phyloP scores from a whole-genome alignment of 1,140 invertebrate genomes.

The Pectinophora gossypiella region DNA sequence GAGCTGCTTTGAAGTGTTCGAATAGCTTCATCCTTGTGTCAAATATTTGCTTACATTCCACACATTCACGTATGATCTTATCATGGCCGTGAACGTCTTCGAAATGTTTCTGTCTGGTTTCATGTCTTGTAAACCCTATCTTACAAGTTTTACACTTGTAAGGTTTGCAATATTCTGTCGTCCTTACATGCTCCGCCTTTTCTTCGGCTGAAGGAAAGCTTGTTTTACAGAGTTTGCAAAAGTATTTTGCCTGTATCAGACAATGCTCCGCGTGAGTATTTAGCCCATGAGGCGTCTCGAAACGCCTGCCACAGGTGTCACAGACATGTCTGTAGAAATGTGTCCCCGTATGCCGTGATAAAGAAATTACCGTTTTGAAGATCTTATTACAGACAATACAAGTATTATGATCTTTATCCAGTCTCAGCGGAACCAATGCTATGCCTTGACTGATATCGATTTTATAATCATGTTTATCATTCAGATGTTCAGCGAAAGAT shows the following conservation, averaged over 20 bases:
- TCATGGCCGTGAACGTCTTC: constrained; percentile 12
- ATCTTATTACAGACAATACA: constrained; percentile 15
- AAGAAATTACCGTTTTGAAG: neutral
- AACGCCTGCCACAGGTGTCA: constrained; percentile 18
- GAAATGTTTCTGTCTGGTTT: constrained; percentile 11
- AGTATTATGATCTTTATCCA: constrained; percentile 11
- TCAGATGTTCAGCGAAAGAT: constrained; percentile 10
- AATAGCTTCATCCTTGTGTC: constrained; percentile 10
- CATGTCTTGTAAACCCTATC: constrained; percentile 11
- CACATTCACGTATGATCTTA: constrained; percentile 11
- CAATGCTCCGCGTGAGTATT: neutral
- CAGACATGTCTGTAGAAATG: constrained; percentile 17
- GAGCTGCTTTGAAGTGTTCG: constrained; percentile 14
- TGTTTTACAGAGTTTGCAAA: constrained; percentile 9
- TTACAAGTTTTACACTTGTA: constrained; percentile 3
- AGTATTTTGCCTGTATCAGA: neutral
- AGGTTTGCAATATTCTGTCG: constrained; percentile 5
- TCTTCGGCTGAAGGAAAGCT: constrained; percentile 11
- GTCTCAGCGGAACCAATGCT: constrained; percentile 10
- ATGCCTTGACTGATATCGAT: constrained; percentile 5
- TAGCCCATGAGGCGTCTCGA: neutral
- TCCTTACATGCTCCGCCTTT: constrained; percentile 8
- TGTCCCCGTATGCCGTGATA: constrained; percentile 14
- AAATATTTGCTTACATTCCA: constrained; percentile 12
- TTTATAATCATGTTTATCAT: constrained; percentile 9